phyloP scores from a whole-genome alignment of 1,140 invertebrate genomes.

The Diploscapter pachys region DNA sequence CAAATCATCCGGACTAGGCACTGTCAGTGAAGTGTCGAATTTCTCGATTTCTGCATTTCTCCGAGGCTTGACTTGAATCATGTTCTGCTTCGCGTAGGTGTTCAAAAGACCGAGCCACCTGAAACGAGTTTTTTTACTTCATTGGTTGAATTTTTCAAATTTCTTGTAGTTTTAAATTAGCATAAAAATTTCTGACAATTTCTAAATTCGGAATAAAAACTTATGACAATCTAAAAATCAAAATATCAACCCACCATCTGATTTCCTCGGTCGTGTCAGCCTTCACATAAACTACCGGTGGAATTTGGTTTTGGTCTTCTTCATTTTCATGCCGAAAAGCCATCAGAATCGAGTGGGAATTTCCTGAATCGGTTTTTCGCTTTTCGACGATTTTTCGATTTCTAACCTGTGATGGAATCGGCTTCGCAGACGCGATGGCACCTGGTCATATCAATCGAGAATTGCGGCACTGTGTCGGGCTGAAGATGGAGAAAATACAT shows the following conservation, averaged over 20 bases:
- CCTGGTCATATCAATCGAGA: constrained; percentile 81
- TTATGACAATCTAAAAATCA: too few relatives aligned
- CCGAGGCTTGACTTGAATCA: constrained; percentile 46
- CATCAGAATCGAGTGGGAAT: constrained; percentile 32
- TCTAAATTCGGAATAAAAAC: too few relatives aligned
- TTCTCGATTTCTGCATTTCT: constrained; percentile 12
- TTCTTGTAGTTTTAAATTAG: neutral
- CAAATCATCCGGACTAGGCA: neutral
- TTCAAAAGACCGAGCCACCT: constrained; percentile 63
- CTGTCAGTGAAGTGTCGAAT: neutral
- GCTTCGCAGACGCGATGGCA: constrained; percentile 59
- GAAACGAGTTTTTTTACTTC: neutral
- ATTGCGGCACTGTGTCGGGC: constrained; percentile 90
- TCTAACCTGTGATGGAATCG: constrained; percentile 48
- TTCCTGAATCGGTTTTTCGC: neutral
- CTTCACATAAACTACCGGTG: constrained; percentile 55
- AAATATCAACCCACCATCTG: constrained; percentile 40
- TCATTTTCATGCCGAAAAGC: constrained; percentile 26
- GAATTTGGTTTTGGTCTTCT: constrained; percentile 26
- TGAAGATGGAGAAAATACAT: constrained; percentile 60
- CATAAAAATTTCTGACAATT: too few relatives aligned
- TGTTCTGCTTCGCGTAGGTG: constrained; percentile 58
- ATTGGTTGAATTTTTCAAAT: constrained; percentile 5
- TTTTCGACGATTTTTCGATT: too few relatives aligned
- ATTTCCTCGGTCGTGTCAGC: constrained; percentile 56